A percentile compares a stretch with the other conserved stretches of the same genome.
Evolutionary conservation across 2,888 invertebrate genomes (phyloP).

Genomic region (Sphinx pinastri): DNA sequence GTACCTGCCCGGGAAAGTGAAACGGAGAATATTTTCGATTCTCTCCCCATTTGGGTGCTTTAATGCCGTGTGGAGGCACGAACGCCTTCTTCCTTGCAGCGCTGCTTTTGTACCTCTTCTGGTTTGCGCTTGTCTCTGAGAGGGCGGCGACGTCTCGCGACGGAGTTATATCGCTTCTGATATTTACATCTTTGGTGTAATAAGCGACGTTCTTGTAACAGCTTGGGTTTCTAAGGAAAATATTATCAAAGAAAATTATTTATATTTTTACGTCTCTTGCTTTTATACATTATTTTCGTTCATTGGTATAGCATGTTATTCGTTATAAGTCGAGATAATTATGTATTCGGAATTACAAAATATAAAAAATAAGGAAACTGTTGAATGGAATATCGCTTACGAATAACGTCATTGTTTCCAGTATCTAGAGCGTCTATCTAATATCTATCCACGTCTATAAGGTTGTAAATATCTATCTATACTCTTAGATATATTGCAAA

Average conservation of each 20-base stretch:
- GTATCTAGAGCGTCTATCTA: too few species aligned
- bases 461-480: too few species aligned
- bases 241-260: neutral
- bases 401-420: too few species aligned
- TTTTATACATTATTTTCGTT: neutral
- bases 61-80: conserved; percentile 51
- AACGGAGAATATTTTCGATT: conserved; percentile 68
- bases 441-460: too few species aligned
- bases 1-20: conserved; percentile 65
- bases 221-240: conserved; percentile 40
- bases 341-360: too few species aligned
- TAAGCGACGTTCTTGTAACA: conserved; percentile 38
- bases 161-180: conserved; percentile 35
- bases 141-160: conserved; percentile 23
- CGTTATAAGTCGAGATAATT: too few species aligned
- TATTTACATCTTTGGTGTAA: conserved; percentile 34
- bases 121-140: conserved; percentile 25
- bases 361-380: too few species aligned
- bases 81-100: conserved; percentile 46
- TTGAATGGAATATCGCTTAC: too few species aligned
- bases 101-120: conserved; percentile 42
- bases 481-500: too few species aligned
- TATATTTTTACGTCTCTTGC: neutral
- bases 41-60: conserved; percentile 49
- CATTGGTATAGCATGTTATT: too few species aligned